phyloP scores from a whole-genome alignment of 1,140 invertebrate genomes.

The Lasioglossum baleicum region DNA sequence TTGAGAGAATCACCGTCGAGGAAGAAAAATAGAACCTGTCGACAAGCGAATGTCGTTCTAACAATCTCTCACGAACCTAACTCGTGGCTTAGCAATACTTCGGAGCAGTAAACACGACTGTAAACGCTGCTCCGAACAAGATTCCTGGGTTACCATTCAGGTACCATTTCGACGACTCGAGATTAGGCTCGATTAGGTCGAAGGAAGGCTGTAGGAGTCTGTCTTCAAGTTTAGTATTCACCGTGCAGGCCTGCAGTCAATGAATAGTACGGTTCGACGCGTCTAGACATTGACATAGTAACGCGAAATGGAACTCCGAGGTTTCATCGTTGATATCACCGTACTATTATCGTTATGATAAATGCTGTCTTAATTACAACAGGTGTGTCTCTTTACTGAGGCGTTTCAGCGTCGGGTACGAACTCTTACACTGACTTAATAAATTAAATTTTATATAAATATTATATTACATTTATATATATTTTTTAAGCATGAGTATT shows the following conservation, averaged over 20 bases:
- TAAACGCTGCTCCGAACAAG: too few relatives aligned
- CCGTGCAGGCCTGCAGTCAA: neutral
- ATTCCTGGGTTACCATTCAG: too few relatives aligned
- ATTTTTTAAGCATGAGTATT: too few relatives aligned
- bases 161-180: neutral
- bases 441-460: too few relatives aligned
- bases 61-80: neutral
- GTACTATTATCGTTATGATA: neutral
- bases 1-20: neutral
- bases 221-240: slow-evolving; percentile 27
- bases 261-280: slow-evolving; percentile 18
- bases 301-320: slow-evolving; percentile 3
- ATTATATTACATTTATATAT: too few relatives aligned
- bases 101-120: neutral
- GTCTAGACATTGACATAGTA: slow-evolving; percentile 39
- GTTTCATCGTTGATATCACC: neutral
- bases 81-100: neutral
- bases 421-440: too few relatives aligned
- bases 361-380: too few relatives aligned
- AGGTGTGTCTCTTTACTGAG: too few relatives aligned
- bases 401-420: too few relatives aligned
- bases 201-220: slow-evolving; percentile 1
- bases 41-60: neutral
- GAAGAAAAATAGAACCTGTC: neutral
- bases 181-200: slow-evolving; percentile 7